These are phyloP conservation scores for Macaria notata DNA, from an alignment of 2,888 invertebrate species.

Conservation along the genomic window DNA sequence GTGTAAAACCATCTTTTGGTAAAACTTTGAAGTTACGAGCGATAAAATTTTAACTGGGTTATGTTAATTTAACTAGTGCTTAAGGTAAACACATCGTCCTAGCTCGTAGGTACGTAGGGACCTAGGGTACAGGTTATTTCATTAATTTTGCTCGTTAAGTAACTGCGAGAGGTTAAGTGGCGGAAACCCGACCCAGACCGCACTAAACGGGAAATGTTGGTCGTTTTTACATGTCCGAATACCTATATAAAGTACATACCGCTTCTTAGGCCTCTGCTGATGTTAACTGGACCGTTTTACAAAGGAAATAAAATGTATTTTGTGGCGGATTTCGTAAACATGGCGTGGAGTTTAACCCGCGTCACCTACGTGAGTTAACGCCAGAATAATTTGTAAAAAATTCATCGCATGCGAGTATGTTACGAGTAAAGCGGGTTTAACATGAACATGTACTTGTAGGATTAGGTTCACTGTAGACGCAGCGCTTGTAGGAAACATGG, in stretches of 20 bases:
- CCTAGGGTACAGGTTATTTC: slow-evolving; percentile 11
- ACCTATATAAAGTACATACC: slow-evolving; percentile 12
- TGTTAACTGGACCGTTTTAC: slow-evolving; percentile 23
- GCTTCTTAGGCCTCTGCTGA: slow-evolving; percentile 11
- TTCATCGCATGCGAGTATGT: no score
- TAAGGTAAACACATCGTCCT: slow-evolving; percentile 10
- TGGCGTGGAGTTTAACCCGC: background rate
- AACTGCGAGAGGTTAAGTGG: slow-evolving; percentile 20
- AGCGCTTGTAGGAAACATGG: no score
- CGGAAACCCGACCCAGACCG: slow-evolving; percentile 20
- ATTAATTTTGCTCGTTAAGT: slow-evolving; percentile 15
- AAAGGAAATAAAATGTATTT: slow-evolving; percentile 15
- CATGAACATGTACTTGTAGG: no score
- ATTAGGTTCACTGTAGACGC: no score
- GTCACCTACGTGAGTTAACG: background rate
- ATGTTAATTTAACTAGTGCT: background rate
- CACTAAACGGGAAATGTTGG: slow-evolving; percentile 20
- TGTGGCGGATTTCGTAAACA: slow-evolving; percentile 8
- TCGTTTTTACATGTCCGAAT: slow-evolving; percentile 19
- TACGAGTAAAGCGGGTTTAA: no score
- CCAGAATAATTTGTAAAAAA: background rate
- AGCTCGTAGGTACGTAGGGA: background rate
- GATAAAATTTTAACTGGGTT: no score
- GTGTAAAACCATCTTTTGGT: no score
- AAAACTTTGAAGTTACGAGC: no score